phyloP scores from a whole-genome alignment of 2,113 vertebrate genomes.

The Apus apus region DNA sequence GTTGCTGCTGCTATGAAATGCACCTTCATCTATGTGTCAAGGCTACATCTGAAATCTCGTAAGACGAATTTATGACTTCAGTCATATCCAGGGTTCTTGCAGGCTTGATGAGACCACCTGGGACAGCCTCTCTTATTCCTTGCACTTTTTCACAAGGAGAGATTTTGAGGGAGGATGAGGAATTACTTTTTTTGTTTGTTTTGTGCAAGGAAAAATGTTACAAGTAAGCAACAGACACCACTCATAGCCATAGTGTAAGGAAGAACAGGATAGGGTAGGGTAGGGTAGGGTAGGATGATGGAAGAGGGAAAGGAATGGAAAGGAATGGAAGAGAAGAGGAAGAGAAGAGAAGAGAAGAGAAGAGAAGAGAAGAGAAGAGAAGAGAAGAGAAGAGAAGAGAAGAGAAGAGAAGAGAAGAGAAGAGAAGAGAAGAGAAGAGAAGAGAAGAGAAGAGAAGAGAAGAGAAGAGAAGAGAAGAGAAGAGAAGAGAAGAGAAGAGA shows the following conservation, averaged over 20 bases:
- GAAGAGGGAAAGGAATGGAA: no score
- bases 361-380: not conserved
- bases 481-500: not conserved
- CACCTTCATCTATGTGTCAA: not conserved
- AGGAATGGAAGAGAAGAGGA: not conserved
- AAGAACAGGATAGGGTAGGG: not conserved
- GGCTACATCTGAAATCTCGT: not conserved
- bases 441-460: not conserved
- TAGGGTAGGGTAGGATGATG: not conserved
- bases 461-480: not conserved
- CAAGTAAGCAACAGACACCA: not conserved
- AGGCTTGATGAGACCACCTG: not conserved
- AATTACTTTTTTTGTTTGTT: not conserved
- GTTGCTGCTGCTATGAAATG: not conserved
- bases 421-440: not conserved
- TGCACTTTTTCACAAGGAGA: not conserved
- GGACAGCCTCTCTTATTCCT: not conserved
- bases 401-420: not conserved
- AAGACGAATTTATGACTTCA: not conserved
- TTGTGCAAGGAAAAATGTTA: not conserved
- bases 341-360: not conserved
- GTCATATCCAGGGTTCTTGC: not conserved
- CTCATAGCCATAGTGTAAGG: not conserved
- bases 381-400: not conserved
- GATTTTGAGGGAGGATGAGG: not conserved